phyloP scores from a whole-genome alignment of 1,140 invertebrate species.

The Drosophila malerkotliana region DNA sequence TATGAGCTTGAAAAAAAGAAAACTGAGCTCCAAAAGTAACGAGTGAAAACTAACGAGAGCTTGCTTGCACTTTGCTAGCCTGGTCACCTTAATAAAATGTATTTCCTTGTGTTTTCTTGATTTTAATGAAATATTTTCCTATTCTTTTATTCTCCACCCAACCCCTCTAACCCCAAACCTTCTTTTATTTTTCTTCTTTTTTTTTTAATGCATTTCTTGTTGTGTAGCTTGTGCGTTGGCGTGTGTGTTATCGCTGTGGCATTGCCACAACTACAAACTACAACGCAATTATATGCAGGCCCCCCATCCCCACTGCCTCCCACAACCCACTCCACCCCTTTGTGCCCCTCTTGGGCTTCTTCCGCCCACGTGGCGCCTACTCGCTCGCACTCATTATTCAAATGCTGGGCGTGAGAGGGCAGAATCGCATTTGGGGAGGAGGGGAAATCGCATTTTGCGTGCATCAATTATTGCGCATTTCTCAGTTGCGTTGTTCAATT shows the following conservation, averaged over 20 bases:
- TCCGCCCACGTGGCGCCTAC: slow-evolving; percentile 34
- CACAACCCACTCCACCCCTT: neutral
- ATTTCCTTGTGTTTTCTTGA: slow-evolving; percentile 10
- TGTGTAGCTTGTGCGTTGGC: slow-evolving; percentile 23
- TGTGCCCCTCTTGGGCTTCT: neutral
- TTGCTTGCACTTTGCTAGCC: slow-evolving; percentile 44
- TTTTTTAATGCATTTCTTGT: neutral
- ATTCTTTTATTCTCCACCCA: neutral
- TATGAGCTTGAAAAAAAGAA: slow-evolving; percentile 1
- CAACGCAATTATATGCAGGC: slow-evolving; percentile 76
- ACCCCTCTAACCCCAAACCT: neutral
- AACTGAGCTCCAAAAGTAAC: neutral
- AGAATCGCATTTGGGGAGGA: neutral
- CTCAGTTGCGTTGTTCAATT: slow-evolving; percentile 72
- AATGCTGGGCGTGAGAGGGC: slow-evolving; percentile 1
- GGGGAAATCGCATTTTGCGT: slow-evolving; percentile 75
- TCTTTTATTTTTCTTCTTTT: neutral
- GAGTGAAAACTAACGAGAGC: slow-evolving; percentile 47
- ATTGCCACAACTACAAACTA: slow-evolving; percentile 73
- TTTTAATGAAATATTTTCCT: slow-evolving; percentile 23
- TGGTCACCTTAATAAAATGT: slow-evolving; percentile 65
- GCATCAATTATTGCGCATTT: slow-evolving; percentile 82
- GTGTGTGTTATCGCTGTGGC: slow-evolving; percentile 70
- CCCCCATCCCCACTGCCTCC: neutral
- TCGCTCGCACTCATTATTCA: slow-evolving; percentile 31